Evolutionary conservation across 2,888 invertebrate species (phyloP), one percentile per base, ranked within the genome.

Genomic region (Unio pictorum): DNA sequence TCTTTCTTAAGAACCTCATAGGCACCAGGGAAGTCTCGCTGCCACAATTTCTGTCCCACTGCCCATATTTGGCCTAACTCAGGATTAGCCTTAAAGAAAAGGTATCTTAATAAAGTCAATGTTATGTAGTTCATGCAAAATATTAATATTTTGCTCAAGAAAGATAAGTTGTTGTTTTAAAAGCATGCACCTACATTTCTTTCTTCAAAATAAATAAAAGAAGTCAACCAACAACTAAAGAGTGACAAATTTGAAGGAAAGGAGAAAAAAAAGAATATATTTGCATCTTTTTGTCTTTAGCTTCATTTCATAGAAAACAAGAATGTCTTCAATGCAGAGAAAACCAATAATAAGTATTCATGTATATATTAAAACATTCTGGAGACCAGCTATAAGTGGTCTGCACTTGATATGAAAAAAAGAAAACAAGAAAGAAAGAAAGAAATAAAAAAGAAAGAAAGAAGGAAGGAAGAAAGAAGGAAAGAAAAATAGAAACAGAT

Each of bases 11-110:
- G 91, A 26, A 94, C 93, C 81, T 93, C 93, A 86, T 97, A 97
- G 67, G 95, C 94, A 17, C 93, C 94, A 0, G 94, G 92, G 82
- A 95, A 94, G 87, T 97, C 95, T 87, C 95, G 93, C 83, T 94
- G 93, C 95, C 96, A 96, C 91, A 97, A 92, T 80, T 94, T 94
- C 87, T 95, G 94, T 11, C 95, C 96, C 2, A 97, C 94, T 23
- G 92, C 90, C 95, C 97, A 96, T 76, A 97, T 93, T 64, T 93
- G 93, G 65, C 91, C 91, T 80, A 97, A 91, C 91, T 97, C 96
- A 70, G 84, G 68, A 64, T 72, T 78, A 30, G 72, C 75, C 86
- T 87, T 69, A 7, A 71, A 74, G 60, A 26, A 55, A 61, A 68
- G 60, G 28, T 26, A 18, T 8, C 58, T 23, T 7, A 58, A 58